Base-by-base conservation (phyloP, 37 sponge, comb jelly and placozoan genomes). In the Cladorhizidae sp. region DNA sequence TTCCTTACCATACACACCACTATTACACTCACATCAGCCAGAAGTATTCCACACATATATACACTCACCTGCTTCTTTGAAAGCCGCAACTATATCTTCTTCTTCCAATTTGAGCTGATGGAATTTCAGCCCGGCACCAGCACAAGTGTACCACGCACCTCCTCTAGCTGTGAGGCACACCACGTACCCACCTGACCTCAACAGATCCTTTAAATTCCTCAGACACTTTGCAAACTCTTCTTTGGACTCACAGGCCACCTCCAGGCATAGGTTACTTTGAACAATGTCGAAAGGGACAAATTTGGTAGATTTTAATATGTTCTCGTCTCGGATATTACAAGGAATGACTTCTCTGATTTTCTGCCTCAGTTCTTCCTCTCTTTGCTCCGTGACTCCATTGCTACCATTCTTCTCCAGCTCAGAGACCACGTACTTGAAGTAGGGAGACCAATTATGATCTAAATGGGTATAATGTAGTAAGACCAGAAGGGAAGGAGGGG, bases 401-500 rank as follows among this genome's bases (percentile, higher is more conserved):
- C 26, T 26, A 40, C 21, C 35, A 40, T 76, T 56, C 2, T 39
- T 39, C 38, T 76, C 77, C 9, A 76, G 41, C 11, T 37, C 25
- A 21, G 42, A 1, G 29, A 76, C 77, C 11, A 76, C 77, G 37
- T 76, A 41, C 40, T 61, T 22, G 29, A 76, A 57, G 62, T 76
- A 76, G 23, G 56, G 61, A 26, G 40, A 35, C 77, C 77, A 76
- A 40, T 76, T 35, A 56, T 76, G 77, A 57, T 43, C 77, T 75
- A 37, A 15, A 36, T 15, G 14, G 8, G 73, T 3, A 68, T 22
- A 8, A 61, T 6, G 25, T 26, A 61, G 7, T 61, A 61, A 6
- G 25, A 17, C n/a, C 9, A 45, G 9, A 12, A 12, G 5, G 9
- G 5, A 12, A 9, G 49, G 49, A 9, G 49, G 49, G 49, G 49